These are phyloP conservation scores for Chromis chromis DNA, from an alignment of 2,797 vertebrate species.

Conservation along the genomic window DNA sequence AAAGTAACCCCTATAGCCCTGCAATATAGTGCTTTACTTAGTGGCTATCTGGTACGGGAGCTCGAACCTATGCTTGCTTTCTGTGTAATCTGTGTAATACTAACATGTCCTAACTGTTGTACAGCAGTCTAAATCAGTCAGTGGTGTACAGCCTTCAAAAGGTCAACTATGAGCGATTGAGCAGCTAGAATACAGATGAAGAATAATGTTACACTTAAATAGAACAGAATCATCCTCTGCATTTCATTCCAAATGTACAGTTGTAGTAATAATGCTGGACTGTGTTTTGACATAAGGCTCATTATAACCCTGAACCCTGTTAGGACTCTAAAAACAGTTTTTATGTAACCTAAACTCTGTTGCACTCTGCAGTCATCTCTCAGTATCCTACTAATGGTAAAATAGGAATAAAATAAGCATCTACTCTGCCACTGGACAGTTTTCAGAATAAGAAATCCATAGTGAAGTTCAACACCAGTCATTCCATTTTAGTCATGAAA, in stretches of 20 bases:
- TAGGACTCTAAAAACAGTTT: slow-evolving; percentile 51
- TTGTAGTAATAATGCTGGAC: slow-evolving; percentile 40
- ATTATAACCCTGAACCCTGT: slow-evolving; percentile 25
- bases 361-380: slow-evolving; percentile 63
- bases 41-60: slow-evolving; percentile 62
- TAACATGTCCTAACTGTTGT: slow-evolving; percentile 74
- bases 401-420: slow-evolving; percentile 56
- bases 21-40: slow-evolving; percentile 58
- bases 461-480: slow-evolving; percentile 54
- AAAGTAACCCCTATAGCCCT: slow-evolving; percentile 74
- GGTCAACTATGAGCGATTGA: slow-evolving; percentile 48
- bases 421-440: slow-evolving; percentile 42
- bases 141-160: slow-evolving; percentile 66
- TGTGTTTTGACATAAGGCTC: slow-evolving; percentile 38
- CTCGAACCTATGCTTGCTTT: slow-evolving; percentile 76
- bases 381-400: slow-evolving; percentile 61
- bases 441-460: slow-evolving; percentile 58
- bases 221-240: slow-evolving; percentile 39
- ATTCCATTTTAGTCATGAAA: slow-evolving; percentile 56
- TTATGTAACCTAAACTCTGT: slow-evolving; percentile 51
- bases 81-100: slow-evolving; percentile 74
- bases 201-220: slow-evolving; percentile 12
- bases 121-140: slow-evolving; percentile 66
- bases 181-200: slow-evolving; percentile 50
- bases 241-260: slow-evolving; percentile 57